Conservation (phyloP, 2,797 vertebrate genomes). For the Pangasius macronema region DNA sequence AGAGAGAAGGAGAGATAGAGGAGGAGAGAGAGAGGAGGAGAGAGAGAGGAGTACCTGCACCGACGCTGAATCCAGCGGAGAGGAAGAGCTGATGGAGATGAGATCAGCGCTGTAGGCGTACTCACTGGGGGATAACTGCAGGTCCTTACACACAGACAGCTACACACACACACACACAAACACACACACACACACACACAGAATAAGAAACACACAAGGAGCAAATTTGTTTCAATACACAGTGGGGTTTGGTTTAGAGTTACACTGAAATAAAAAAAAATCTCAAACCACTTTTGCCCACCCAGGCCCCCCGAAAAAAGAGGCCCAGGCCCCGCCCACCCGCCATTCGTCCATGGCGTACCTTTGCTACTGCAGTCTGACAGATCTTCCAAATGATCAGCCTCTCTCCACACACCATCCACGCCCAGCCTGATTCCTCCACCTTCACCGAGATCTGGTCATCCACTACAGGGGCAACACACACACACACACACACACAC, state of each 20-base stretch:
- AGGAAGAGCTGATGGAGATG: slow-evolving; percentile 77
- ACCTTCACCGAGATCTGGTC: slow-evolving; percentile 85
- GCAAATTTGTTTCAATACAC: not conserved
- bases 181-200: slow-evolving; percentile 70
- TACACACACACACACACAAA: slow-evolving; percentile 59
- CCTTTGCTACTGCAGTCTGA: slow-evolving; percentile 88
- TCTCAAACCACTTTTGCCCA: not conserved
- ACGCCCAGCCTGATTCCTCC: slow-evolving; percentile 90
- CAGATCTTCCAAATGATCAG: slow-evolving; percentile 94
- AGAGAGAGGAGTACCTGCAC: slow-evolving; percentile 73
- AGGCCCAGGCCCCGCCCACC: not conserved
- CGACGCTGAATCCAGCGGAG: slow-evolving; percentile 73
- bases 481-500: slow-evolving; percentile 12
- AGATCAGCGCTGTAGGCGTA: slow-evolving; percentile 79
- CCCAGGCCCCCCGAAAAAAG: not conserved
- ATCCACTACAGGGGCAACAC: slow-evolving; percentile 69
- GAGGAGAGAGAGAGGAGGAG: not conserved
- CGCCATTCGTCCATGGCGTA: slow-evolving; percentile 53
- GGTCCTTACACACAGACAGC: slow-evolving; percentile 92
- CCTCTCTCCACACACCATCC: slow-evolving; percentile 87
- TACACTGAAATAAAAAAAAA: not conserved
- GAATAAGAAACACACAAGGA: slow-evolving; percentile 14
- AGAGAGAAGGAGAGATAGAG: not conserved
- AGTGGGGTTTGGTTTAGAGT: not conserved
- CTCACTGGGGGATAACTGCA: slow-evolving; percentile 87